Evolutionary conservation across 2,888 invertebrate genomes (phyloP).

Genomic region (Eustalomyia histrio): DNA sequence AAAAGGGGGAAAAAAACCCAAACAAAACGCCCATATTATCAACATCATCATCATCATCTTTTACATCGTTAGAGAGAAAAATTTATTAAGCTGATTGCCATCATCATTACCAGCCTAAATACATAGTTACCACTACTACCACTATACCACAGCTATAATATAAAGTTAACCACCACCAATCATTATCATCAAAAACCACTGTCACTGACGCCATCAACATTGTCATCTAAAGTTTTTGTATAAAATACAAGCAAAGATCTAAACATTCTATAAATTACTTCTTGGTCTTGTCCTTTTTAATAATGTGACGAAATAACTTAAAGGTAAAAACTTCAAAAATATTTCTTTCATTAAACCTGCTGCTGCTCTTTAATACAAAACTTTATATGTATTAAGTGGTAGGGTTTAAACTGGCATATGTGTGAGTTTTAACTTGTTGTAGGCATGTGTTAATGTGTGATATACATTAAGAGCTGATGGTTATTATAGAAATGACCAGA

Average conservation of each 20-base stretch:
- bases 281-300: background rate
- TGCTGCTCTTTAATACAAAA: slow-evolving; percentile 36
- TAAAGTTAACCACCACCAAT: slow-evolving; percentile 16
- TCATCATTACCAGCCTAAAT: slow-evolving; percentile 7
- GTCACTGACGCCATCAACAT: slow-evolving; percentile 44
- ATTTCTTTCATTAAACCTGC: slow-evolving; percentile 36
- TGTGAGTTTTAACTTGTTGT: background rate
- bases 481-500: slow-evolving; percentile 11
- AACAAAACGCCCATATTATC: slow-evolving; percentile 32
- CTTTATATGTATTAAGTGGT: background rate
- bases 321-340: slow-evolving; percentile 47
- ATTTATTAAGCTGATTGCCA: slow-evolving; percentile 46
- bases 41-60: slow-evolving; percentile 14
- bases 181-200: slow-evolving; percentile 53
- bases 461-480: background rate
- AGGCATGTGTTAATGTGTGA: background rate
- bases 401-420: background rate
- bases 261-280: slow-evolving; percentile 1
- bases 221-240: background rate
- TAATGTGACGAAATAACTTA: slow-evolving; percentile 39
- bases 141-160: background rate
- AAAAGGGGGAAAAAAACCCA: background rate
- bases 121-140: slow-evolving; percentile 4
- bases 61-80: slow-evolving; percentile 12
- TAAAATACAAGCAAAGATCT: background rate